Percentiles rank a stretch among this genome's conserved stretches.
phyloP scores from a whole-genome alignment of 2,888 invertebrate genomes.

The Ectemnius cavifrons region DNA sequence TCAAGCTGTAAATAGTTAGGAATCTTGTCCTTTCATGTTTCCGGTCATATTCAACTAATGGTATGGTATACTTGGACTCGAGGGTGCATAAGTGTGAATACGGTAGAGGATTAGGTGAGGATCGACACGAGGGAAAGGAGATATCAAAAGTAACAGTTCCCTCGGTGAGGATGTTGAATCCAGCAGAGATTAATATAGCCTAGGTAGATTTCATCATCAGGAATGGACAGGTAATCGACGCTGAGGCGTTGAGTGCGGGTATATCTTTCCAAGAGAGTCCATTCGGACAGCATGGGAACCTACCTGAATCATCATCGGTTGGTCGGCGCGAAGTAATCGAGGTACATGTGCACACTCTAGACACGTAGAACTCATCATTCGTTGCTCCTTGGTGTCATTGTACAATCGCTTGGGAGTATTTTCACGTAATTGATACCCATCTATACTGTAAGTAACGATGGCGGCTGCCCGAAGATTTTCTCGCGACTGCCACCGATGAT shows the following conservation, averaged over 20 bases:
- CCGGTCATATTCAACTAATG: too few species aligned
- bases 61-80: too few species aligned
- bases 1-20: too few species aligned
- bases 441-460: slow-evolving; percentile 59
- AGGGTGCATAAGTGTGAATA: too few species aligned
- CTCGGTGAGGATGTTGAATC: slow-evolving; percentile 17
- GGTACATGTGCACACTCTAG: slow-evolving; percentile 34
- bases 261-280: slow-evolving; percentile 33
- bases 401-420: slow-evolving; percentile 60
- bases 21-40: too few species aligned
- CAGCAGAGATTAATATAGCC: slow-evolving; percentile 37
- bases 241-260: slow-evolving; percentile 13
- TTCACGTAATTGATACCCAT: slow-evolving; percentile 61
- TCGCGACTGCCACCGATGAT: slow-evolving; percentile 17
- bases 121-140: slow-evolving; percentile 16
- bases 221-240: slow-evolving; percentile 23
- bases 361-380: neutral
- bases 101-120: too few species aligned
- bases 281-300: slow-evolving; percentile 68
- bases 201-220: slow-evolving; percentile 38
- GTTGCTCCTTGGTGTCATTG: slow-evolving; percentile 48
- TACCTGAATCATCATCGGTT: slow-evolving; percentile 58
- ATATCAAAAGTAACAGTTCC: slow-evolving; percentile 34
- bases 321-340: slow-evolving; percentile 35
- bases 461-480: slow-evolving; percentile 26